Base-by-base conservation (phyloP, 1,140 invertebrate genomes). In the Papilio machaon region DNA sequence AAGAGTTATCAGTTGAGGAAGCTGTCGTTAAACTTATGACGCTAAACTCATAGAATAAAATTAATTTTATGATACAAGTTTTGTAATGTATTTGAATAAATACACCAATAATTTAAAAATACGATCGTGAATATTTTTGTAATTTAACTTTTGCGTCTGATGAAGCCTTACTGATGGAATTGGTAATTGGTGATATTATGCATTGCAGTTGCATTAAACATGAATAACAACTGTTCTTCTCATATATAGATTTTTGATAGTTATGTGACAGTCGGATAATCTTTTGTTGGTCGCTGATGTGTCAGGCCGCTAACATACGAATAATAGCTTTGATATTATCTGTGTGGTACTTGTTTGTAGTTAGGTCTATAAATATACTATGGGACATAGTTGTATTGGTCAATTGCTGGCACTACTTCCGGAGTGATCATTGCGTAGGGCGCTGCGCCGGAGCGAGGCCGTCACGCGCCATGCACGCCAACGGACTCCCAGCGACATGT, bases 361-460 rank as follows among this genome's bases (percentile, higher is more conserved):
- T 10, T 70, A 70, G 64, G 64, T 70, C 11, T 35, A 70, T 64
- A 64, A 30, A 23, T 67, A 67, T 23, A 67, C 64, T 67, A 67
- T 13, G 13, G 30, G 30, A 67, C 64, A 35, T 47, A 74, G 38
- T 74, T 74, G 17, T 49, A 47, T 76, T 52, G 46, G 74, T 47
- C 74, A 76, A 52, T 52, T n/a, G 46, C n/a, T 47, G 43, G 73
- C 8, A 43, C 7, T 47, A 73, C 43, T 76, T 76, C 46, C 74
- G 46, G 47, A 47, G 47, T 30, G 46, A 52, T 76, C 74, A 47
- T 76, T 76, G 85, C 60, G 84, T 85, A 88, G 88, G 87, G 85
- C 85, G 87, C 78, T 86, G 67, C 90, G 86, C 84, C 89, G 85
- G 85, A 88, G 87, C 92, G 90, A 82, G 81, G 88, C 92, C 87